phyloP scores from a whole-genome alignment of 2,797 vertebrate genomes.

The Loris lydekkerianus region DNA sequence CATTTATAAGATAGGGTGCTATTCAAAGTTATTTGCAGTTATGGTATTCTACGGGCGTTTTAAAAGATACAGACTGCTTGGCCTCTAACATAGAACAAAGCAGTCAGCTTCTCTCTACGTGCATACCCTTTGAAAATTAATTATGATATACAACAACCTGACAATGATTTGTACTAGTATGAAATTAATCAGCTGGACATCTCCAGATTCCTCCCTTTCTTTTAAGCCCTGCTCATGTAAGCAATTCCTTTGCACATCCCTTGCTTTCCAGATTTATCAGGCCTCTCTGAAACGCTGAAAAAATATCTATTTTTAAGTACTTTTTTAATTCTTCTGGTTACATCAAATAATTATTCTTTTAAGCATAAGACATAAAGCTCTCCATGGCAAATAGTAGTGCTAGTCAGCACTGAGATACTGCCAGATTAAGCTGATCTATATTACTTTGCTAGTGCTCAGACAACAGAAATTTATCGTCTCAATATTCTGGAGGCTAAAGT shows the following conservation, averaged over 20 bases:
- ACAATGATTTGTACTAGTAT: background rate
- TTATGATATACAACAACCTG: background rate
- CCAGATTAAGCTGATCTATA: background rate
- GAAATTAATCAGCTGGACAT: background rate
- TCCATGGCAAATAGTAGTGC: background rate
- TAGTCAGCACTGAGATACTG: background rate
- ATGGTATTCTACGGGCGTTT: background rate
- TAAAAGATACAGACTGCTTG: constrained; percentile 21
- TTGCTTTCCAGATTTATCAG: background rate
- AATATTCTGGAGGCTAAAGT: background rate
- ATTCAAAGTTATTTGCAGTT: background rate
- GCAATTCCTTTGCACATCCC: background rate
- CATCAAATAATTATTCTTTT: background rate
- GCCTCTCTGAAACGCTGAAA: background rate
- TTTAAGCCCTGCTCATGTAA: background rate
- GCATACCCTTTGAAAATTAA: background rate
- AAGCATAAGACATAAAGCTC: background rate
- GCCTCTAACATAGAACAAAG: background rate
- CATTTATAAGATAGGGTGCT: background rate
- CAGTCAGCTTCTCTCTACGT: background rate
- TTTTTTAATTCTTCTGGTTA: background rate
- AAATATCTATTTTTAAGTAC: background rate
- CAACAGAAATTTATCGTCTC: background rate
- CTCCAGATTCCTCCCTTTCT: background rate
- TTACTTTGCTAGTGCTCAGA: background rate